Conservation (phyloP, 1,140 invertebrate species). For the Dendrolimus kikuchii region DNA sequence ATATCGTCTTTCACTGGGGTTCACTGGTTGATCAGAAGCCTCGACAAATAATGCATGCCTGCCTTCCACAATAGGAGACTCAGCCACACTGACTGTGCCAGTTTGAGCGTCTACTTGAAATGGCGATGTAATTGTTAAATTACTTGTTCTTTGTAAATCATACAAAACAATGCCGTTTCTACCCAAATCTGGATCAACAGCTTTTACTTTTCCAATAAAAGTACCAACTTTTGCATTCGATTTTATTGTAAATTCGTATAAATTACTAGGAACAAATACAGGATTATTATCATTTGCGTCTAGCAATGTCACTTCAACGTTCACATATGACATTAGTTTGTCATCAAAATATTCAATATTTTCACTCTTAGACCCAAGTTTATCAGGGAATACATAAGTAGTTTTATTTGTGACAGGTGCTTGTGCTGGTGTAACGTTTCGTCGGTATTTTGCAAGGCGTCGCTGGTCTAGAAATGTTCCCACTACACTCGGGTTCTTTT, state of each 20-base stretch:
- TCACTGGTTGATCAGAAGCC: constrained; percentile 85
- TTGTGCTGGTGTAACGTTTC: constrained; percentile 29
- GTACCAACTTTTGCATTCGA: constrained; percentile 79
- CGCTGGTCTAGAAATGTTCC: constrained; percentile 53
- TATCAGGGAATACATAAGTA: constrained; percentile 67
- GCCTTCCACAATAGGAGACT: constrained; percentile 77
- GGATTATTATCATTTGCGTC: constrained; percentile 93
- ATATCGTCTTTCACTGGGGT: constrained; percentile 85
- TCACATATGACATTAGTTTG: constrained; percentile 76
- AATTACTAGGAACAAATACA: constrained; percentile 84
- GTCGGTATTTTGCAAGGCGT: constrained; percentile 49
- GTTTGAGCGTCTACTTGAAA: constrained; percentile 82
- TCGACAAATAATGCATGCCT: constrained; percentile 86
- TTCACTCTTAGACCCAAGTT: constrained; percentile 50
- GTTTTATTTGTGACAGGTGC: constrained; percentile 47
- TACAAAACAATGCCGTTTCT: constrained; percentile 86
- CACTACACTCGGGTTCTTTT: constrained; percentile 78
- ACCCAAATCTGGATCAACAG: constrained; percentile 86
- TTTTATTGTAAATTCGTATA: constrained; percentile 83
- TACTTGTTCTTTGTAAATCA: constrained; percentile 80
- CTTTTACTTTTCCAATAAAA: constrained; percentile 82
- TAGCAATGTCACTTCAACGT: constrained; percentile 85
- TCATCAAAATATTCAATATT: constrained; percentile 56
- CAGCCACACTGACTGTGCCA: constrained; percentile 80
- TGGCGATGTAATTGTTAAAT: constrained; percentile 76